Conservation (phyloP, 2,797 vertebrate genomes). For the Smutsia temminckii region DNA sequence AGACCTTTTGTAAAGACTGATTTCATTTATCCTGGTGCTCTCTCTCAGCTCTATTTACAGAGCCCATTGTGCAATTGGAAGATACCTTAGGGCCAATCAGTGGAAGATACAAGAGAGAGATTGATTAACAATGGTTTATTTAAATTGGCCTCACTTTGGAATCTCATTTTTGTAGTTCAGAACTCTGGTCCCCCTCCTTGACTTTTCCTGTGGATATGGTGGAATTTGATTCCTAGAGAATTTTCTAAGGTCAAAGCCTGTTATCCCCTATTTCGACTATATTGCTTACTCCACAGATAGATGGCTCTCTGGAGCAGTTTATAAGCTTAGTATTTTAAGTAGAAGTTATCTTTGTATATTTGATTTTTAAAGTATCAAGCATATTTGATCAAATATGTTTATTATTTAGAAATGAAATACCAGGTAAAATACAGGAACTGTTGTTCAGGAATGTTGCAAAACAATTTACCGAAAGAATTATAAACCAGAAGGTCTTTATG, state of each 20-base stretch:
- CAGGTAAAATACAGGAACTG: not conserved
- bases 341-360: conserved; percentile 29
- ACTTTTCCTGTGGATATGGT: conserved; percentile 19
- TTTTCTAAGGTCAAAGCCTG: not conserved
- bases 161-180: conserved; percentile 37
- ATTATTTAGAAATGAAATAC: conserved; percentile 53
- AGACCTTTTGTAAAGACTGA: conserved; percentile 4
- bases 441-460: conserved; percentile 35
- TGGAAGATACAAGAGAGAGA: not conserved
- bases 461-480: not conserved
- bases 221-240: not conserved
- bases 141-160: conserved; percentile 13
- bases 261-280: not conserved
- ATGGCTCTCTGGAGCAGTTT: not conserved
- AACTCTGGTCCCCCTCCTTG: not conserved
- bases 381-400: conserved; percentile 10
- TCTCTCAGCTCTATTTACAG: not conserved
- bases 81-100: not conserved
- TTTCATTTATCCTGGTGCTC: conserved; percentile 29
- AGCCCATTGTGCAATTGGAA: not conserved
- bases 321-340: conserved; percentile 26
- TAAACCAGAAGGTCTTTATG: not conserved
- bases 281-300: not conserved
- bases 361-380: conserved; percentile 37
- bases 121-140: not conserved